phyloP scores from a whole-genome alignment of 1,140 invertebrate species.

The Elymnias hypermnestra region DNA sequence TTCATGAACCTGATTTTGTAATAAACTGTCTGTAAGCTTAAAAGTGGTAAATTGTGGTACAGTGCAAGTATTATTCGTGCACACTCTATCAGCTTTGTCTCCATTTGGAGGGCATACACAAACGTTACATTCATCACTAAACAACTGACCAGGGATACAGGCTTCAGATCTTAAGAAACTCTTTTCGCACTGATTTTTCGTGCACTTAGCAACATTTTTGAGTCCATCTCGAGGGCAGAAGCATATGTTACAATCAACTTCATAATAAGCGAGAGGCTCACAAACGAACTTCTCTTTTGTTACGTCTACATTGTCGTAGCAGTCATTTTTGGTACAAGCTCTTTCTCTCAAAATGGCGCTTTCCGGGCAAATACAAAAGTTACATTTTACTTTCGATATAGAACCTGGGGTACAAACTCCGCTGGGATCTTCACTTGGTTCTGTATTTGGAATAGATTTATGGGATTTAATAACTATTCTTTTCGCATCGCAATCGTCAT shows the following conservation, averaged over 20 bases:
- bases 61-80: constrained; percentile 52
- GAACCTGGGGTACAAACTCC: constrained; percentile 43
- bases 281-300: constrained; percentile 40
- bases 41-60: constrained; percentile 41
- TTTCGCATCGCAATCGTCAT: constrained; percentile 56
- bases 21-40: constrained; percentile 35
- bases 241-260: constrained; percentile 63
- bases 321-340: constrained; percentile 53
- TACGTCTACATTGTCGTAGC: constrained; percentile 23
- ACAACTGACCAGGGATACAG: constrained; percentile 56
- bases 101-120: constrained; percentile 70
- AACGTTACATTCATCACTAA: constrained; percentile 66
- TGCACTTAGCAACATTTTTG: constrained; percentile 56
- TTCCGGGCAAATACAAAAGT: constrained; percentile 59
- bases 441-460: constrained; percentile 12
- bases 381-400: constrained; percentile 49
- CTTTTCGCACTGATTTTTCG: constrained; percentile 54
- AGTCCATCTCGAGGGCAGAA: constrained; percentile 50
- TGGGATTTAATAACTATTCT: constrained; percentile 35
- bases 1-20: constrained; percentile 26
- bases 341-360: constrained; percentile 38
- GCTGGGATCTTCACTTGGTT: constrained; percentile 14
- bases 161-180: constrained; percentile 40
- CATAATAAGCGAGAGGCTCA: constrained; percentile 56
- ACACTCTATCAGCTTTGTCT: constrained; percentile 53